Conservation (phyloP, 2,113 vertebrate species). For the Seriola dumerili region DNA sequence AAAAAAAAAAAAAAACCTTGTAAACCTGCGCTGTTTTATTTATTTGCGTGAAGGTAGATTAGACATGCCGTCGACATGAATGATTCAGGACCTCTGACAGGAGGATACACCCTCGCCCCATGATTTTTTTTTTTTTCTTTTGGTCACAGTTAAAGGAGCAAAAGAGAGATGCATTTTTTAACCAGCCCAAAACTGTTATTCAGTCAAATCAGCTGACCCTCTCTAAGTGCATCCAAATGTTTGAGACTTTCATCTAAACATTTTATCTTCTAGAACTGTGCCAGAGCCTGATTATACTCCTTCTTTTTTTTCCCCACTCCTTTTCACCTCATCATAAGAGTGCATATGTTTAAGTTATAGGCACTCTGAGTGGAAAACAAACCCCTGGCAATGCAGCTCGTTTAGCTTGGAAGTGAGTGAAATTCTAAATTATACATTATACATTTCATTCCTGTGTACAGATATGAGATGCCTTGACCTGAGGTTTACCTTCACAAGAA, state of each 20-base stretch:
- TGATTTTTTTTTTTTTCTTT: background rate
- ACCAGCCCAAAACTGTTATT: background rate
- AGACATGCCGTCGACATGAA: constrained; percentile 65
- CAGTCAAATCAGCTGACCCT: constrained; percentile 22
- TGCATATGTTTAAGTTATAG: constrained; percentile 29
- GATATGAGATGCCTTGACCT: constrained; percentile 51
- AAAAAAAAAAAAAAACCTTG: constrained; percentile 23
- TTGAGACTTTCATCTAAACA: constrained; percentile 13
- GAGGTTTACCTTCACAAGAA: constrained; percentile 58
- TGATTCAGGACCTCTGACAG: constrained; percentile 60
- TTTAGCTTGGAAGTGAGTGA: constrained; percentile 8
- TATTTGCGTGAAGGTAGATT: constrained; percentile 48
- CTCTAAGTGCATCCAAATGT: constrained; percentile 7
- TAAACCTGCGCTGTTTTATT: constrained; percentile 62
- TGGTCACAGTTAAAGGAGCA: constrained; percentile 24
- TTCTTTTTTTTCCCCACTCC: background rate
- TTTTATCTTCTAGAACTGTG: background rate
- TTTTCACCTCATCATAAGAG: constrained; percentile 1
- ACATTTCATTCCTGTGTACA: constrained; percentile 3
- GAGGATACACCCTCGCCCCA: constrained; percentile 26
- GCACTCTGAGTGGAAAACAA: constrained; percentile 26
- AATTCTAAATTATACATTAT: constrained; percentile 52
- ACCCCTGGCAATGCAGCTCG: constrained; percentile 29
- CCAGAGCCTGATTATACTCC: constrained; percentile 4
- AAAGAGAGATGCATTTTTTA: constrained; percentile 18